Base-by-base conservation (phyloP, 1,140 invertebrate genomes). In the Pseudachorutes palmiensis region DNA sequence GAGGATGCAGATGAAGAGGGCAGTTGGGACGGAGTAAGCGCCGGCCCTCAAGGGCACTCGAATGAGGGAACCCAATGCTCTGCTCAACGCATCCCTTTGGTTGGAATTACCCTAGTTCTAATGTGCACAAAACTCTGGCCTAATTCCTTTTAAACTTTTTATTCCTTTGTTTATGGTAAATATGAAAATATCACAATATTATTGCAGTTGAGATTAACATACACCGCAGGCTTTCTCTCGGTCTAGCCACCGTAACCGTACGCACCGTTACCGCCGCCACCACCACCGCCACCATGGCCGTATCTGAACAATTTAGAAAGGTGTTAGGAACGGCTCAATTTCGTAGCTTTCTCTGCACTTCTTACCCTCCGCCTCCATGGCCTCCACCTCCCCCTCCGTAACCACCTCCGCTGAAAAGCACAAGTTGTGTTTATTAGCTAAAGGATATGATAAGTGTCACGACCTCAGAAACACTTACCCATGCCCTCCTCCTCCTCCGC, bases 371-470 rank as follows among this genome's bases (percentile, higher is more conserved):
- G 29, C 30, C 24, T 30, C 59, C 59, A 19, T 36, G 19, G 5
- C 59, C 59, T 61, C 59, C 30, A 32, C 59, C 59, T 5, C 30
- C 5, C 30, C 59, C 59, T 9, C 59, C 59, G 59, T 29, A 12
- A 61, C 59, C 59, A 24, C 59, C 59, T 32, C 59, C 59, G 55
- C 55, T 22, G n/a, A n/a, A n/a, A n/a, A n/a, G n/a, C n/a, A n/a
- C n/a, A n/a, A n/a, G n/a, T n/a, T n/a, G n/a, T n/a, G n/a, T n/a
- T n/a, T n/a, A n/a, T n/a, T n/a, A n/a, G n/a, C n/a, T n/a, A n/a
- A n/a, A n/a, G n/a, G n/a, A n/a, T n/a, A n/a, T n/a, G n/a, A 24
- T 29, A 12, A 58, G 5, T 14, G n/a, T 58, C 9, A 14, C 28
- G 5, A 22, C 28, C n/a, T 58, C 55, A 12, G 24, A 9, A 24